Conservation (phyloP, 2,113 vertebrate species). For the Callorhinus ursinus region DNA sequence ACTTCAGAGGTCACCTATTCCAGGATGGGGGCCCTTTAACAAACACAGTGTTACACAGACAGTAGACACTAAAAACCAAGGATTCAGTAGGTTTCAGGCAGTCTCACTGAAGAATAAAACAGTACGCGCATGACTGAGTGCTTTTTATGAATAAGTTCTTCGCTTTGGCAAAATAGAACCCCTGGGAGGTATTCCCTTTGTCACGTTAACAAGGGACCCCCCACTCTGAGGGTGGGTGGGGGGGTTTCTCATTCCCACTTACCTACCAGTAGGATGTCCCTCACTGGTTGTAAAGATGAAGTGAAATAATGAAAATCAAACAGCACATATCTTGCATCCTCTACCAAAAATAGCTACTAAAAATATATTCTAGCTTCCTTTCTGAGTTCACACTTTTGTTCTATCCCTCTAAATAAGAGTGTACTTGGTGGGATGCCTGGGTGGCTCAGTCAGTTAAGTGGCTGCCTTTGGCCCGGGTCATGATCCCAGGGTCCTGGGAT, state of each 20-base stretch:
- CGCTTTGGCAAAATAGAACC: background rate
- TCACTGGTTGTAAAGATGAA: background rate
- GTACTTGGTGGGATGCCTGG: background rate
- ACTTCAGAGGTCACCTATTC: background rate
- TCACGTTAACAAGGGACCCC: background rate
- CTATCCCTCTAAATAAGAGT: background rate
- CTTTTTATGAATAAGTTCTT: background rate
- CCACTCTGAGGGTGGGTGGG: background rate
- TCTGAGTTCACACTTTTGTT: conserved; percentile 15
- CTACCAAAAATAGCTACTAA: conserved; percentile 25
- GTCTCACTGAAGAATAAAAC: background rate
- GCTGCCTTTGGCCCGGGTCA: too few species aligned
- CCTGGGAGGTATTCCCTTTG: background rate
- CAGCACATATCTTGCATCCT: background rate
- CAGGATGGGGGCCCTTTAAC: background rate
- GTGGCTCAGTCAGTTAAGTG: too few species aligned
- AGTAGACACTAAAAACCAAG: background rate
- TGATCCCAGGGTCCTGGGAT: too few species aligned
- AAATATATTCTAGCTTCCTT: conserved; percentile 31
- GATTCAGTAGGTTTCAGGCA: background rate
- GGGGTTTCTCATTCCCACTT: background rate
- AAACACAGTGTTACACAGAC: background rate
- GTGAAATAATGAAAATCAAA: conserved; percentile 26
- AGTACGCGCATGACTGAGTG: background rate
- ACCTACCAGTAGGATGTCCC: background rate